These are phyloP conservation scores for Eutrigla gurnardus DNA, from an alignment of 2,797 vertebrate species.

Conservation along the genomic window DNA sequence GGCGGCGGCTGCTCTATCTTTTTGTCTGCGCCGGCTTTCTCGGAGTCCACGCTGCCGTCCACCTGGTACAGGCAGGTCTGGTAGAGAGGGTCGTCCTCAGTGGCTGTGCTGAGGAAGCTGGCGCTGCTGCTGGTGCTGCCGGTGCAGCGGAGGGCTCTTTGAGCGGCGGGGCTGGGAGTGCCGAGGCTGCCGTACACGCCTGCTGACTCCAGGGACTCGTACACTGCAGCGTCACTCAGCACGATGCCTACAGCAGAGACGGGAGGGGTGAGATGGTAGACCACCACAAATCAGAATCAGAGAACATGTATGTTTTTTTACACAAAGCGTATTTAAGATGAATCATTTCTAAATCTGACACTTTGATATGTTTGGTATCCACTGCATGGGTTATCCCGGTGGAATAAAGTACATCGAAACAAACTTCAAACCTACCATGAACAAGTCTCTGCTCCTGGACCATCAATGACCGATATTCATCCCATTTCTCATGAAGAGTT, in stretches of 20 bases:
- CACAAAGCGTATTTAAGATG: neutral
- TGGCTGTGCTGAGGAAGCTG: constrained; percentile 81
- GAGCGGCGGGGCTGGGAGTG: constrained; percentile 78
- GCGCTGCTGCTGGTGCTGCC: constrained; percentile 86
- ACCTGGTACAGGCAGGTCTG: constrained; percentile 89
- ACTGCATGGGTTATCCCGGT: neutral
- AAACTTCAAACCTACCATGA: constrained; percentile 84
- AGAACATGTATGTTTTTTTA: neutral
- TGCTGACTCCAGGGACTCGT: constrained; percentile 93
- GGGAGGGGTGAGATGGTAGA: neutral
- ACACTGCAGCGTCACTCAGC: constrained; percentile 92
- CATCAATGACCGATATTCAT: constrained; percentile 94
- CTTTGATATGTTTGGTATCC: neutral
- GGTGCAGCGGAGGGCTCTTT: constrained; percentile 77
- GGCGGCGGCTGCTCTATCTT: constrained; percentile 35
- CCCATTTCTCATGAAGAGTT: constrained; percentile 97
- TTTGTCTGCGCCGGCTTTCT: constrained; percentile 22
- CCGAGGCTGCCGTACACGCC: constrained; percentile 88
- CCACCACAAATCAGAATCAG: neutral
- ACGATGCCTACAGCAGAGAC: constrained; percentile 86
- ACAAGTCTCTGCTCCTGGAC: constrained; percentile 95
- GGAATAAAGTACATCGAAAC: neutral
- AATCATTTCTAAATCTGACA: neutral
- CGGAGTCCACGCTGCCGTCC: constrained; percentile 60
- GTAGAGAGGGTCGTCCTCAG: constrained; percentile 90